Conservation (phyloP, 1,140 invertebrate genomes). For the Triops cancriformis region DNA sequence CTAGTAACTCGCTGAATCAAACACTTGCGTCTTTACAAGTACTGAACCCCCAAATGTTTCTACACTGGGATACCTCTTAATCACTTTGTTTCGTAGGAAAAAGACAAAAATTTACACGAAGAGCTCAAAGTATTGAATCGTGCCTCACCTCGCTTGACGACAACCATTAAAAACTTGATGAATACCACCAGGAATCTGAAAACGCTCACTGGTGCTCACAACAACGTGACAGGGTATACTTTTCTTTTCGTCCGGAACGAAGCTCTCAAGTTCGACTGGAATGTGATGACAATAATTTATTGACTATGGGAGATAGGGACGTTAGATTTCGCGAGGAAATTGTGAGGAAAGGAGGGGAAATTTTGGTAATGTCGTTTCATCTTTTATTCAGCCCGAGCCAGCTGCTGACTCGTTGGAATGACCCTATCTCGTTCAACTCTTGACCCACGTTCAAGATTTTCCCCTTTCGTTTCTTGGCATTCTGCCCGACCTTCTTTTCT, state of each 20-base stretch:
- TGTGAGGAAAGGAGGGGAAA: background rate
- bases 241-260: no score
- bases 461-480: background rate
- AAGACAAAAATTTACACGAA: background rate
- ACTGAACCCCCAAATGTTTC: no score
- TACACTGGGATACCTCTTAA: background rate
- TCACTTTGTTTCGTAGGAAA: background rate
- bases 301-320: no score
- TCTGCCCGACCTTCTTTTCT: background rate
- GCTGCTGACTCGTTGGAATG: background rate
- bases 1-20: background rate
- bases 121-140: background rate
- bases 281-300: no score
- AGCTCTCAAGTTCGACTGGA: no score
- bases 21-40: background rate
- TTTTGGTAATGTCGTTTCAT: background rate
- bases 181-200: background rate
- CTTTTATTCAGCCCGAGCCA: constrained; percentile 4
- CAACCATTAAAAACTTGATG: background rate
- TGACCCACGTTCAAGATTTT: background rate
- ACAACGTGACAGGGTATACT: background rate
- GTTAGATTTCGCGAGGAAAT: no score
- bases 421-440: background rate
- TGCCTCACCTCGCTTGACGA: background rate
- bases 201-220: background rate